Conservation (phyloP, 1,140 invertebrate species). For the Sesamia nonagrioides region DNA sequence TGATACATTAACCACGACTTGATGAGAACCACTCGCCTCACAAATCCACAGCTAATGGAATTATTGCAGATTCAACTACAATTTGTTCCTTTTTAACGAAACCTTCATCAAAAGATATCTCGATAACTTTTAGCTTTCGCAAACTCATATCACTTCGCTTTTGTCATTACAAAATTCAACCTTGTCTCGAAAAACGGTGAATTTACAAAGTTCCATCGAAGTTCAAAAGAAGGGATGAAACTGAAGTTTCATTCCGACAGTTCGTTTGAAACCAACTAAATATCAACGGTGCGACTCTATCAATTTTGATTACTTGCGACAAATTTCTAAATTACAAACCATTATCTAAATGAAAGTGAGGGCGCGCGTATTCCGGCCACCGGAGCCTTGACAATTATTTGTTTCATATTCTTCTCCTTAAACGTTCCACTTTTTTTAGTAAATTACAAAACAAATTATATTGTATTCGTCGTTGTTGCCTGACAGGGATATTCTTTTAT, state of each 20-base stretch:
- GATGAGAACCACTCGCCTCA: slow-evolving; percentile 42
- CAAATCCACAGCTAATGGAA: slow-evolving; percentile 18
- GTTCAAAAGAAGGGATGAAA: slow-evolving; percentile 40
- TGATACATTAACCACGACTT: slow-evolving; percentile 64
- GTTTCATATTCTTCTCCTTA: slow-evolving; percentile 52
- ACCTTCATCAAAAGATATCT: slow-evolving; percentile 33
- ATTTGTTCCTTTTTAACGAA: slow-evolving; percentile 32
- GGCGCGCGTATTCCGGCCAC: slow-evolving; percentile 49
- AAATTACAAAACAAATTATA: slow-evolving; percentile 50
- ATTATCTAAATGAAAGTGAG: slow-evolving; percentile 77
- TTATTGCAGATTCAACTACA: slow-evolving; percentile 26
- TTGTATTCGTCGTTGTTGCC: slow-evolving; percentile 38
- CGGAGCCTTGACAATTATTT: slow-evolving; percentile 56
- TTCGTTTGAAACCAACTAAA: slow-evolving; percentile 58
- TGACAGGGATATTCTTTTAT: slow-evolving; percentile 51
- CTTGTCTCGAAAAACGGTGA: slow-evolving; percentile 27
- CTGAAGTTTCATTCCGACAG: slow-evolving; percentile 32
- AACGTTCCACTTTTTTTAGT: slow-evolving; percentile 44
- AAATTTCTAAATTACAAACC: slow-evolving; percentile 69
- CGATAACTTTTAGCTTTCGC: slow-evolving; percentile 14
- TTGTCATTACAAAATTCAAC: slow-evolving; percentile 24
- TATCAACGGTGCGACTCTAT: slow-evolving; percentile 66
- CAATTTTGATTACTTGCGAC: slow-evolving; percentile 74
- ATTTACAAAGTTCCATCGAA: slow-evolving; percentile 41
- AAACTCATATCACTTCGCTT: slow-evolving; percentile 13